phyloP scores from a whole-genome alignment of 2,113 vertebrate genomes.

The Nothobranchius kuhntae region DNA sequence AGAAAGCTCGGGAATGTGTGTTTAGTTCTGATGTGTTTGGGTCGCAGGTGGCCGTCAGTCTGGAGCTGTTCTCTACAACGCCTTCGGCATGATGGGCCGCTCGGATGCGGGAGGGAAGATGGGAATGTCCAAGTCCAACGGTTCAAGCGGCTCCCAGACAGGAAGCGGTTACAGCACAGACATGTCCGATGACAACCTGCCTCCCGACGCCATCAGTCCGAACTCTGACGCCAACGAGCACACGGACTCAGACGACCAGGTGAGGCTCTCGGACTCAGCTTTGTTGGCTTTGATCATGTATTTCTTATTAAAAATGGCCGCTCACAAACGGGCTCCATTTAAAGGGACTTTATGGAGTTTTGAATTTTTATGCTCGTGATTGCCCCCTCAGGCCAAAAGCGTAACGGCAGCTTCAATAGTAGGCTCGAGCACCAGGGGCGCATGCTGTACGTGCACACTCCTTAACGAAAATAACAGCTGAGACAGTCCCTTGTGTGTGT shows the following conservation, averaged over 20 bases:
- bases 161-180: constrained; percentile 98
- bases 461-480: no score
- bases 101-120: constrained; percentile 79
- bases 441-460: no score
- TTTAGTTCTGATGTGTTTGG: background rate
- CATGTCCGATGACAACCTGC: constrained; percentile 93
- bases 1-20: background rate
- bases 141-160: constrained; percentile 93
- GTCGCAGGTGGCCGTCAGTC: constrained; percentile 84
- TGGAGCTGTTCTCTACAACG: constrained; percentile 91
- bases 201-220: constrained; percentile 86
- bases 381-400: no score
- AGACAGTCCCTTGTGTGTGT: no score
- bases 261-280: constrained; percentile 38
- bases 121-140: constrained; percentile 89
- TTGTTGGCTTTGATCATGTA: no score
- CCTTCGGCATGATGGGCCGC: constrained; percentile 89
- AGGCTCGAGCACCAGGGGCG: no score
- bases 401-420: no score
- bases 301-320: no score
- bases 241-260: constrained; percentile 96
- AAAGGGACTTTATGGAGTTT: no score
- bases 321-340: no score
- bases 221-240: constrained; percentile 89
- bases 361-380: no score